Evolutionary conservation across 2,888 invertebrate genomes (phyloP), one percentile per base, ranked within the genome.

Genomic region (Heliconius ethilla): DNA sequence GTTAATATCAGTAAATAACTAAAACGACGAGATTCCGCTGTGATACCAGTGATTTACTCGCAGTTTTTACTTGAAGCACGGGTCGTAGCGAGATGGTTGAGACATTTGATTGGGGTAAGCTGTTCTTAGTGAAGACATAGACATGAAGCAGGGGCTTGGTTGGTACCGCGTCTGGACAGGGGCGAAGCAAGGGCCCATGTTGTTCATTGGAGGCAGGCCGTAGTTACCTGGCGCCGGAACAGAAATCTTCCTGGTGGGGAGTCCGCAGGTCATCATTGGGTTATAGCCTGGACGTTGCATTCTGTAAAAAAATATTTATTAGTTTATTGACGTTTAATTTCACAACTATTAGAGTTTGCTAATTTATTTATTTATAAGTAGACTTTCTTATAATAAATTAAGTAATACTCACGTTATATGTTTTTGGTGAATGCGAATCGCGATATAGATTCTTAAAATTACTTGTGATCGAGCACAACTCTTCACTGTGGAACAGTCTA

Each of bases 221-320:
- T 59, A 76, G 69, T 69, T 27, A 33, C 29, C 51, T 10, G 67
- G 33, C n/a, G 76, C 76, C 5, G 70, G 78, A 11, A 65, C 65
- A 2, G 69, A 70, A 51, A 75, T 55, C 3, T 70, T 74, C 51
- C 73, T 74, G 27, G 55, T 70, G 29, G 82, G 81, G 11, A 79
- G 72, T 4, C 80, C 80, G 15, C 81, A 82, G 18, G 81, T 74
- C 80, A 82, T 82, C 77, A 80, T 81, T 37, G 80, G 77, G 80
- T 89, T 87, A 84, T 84, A 87, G 66, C 83, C 85, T 80, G 89
- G 87, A 70, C 89, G 90, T 80, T 92, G 91, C 92, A 93, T 92
- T 86, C 92, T 93, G 84, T 22, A 83, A 18, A 79, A 82, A 33
- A 77, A 65, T 27, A 65, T 78, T 70, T 73, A 37, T 75, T 74